Percentiles rank a stretch among this genome's conserved stretches.
These are phyloP conservation scores for Philhelius pedissequus DNA, from an alignment of 2,888 invertebrate species.

Conservation along the genomic window DNA sequence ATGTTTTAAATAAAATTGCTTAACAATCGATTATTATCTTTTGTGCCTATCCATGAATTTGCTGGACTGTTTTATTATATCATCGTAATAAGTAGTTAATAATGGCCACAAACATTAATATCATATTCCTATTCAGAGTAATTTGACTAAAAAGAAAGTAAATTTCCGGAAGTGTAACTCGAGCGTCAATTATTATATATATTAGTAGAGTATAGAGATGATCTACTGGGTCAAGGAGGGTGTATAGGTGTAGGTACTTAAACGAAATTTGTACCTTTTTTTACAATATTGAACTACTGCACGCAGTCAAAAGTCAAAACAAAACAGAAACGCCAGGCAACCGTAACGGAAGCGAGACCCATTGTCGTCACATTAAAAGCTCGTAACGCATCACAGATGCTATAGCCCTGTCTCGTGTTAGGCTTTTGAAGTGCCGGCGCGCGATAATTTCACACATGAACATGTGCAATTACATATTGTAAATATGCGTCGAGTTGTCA, in stretches of 20 bases:
- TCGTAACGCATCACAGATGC: constrained; percentile 66
- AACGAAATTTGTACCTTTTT: constrained; percentile 35
- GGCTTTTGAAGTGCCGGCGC: constrained; percentile 58
- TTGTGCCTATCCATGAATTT: neutral
- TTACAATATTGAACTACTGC: constrained; percentile 18
- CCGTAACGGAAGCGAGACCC: constrained; percentile 56
- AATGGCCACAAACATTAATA: neutral
- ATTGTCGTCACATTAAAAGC: constrained; percentile 62
- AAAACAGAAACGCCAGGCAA: constrained; percentile 17
- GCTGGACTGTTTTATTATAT: neutral
- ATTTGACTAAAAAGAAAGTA: constrained; percentile 54
- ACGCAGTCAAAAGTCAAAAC: neutral
- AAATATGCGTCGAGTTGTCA: constrained; percentile 61
- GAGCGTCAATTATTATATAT: constrained; percentile 21
- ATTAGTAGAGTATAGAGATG: no score
- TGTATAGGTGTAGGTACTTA: neutral
- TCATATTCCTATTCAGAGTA: neutral
- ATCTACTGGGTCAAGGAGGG: constrained; percentile 47
- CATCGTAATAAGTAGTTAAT: constrained; percentile 7
- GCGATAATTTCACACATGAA: constrained; percentile 68
- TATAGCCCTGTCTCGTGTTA: neutral
- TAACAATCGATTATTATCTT: neutral
- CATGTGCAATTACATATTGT: constrained; percentile 56
- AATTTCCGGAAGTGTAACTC: constrained; percentile 57
- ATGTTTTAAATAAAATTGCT: neutral